phyloP scores from a whole-genome alignment of 2,797 vertebrate genomes.

The Alcedo atthis region DNA sequence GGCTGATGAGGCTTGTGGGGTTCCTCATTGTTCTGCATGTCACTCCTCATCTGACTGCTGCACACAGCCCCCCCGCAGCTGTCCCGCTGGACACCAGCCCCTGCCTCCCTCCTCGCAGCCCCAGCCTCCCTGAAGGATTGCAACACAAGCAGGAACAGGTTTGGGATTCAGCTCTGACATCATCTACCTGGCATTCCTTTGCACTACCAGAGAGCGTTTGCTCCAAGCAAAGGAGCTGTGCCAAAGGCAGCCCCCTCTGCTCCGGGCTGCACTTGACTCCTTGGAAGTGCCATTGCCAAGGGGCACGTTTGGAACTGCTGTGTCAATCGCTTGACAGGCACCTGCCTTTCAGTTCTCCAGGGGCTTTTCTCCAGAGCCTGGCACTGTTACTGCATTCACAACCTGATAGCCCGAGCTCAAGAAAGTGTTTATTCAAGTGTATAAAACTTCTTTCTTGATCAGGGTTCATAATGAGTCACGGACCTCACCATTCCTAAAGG shows the following conservation, averaged over 20 bases:
- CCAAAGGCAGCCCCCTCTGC: slow-evolving; percentile 31
- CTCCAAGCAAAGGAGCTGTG: not conserved
- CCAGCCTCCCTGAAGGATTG: not conserved
- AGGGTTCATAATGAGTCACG: not conserved
- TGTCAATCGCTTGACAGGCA: not conserved
- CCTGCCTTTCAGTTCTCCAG: not conserved
- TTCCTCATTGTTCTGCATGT: slow-evolving; percentile 58
- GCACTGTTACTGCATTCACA: not conserved
- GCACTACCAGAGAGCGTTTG: not conserved
- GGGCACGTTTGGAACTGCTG: not conserved
- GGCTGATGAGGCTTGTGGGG: slow-evolving; percentile 47
- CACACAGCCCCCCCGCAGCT: slow-evolving; percentile 29
- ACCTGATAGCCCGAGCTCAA: not conserved
- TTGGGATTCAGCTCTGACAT: slow-evolving; percentile 34
- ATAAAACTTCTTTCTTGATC: not conserved
- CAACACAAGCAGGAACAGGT: slow-evolving; percentile 29
- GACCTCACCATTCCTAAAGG: not conserved
- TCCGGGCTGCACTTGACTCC: not conserved
- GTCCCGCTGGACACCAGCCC: slow-evolving; percentile 34
- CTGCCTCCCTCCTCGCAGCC: not conserved
- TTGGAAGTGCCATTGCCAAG: not conserved
- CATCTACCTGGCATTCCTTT: slow-evolving; percentile 41
- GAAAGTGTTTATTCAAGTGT: not conserved
- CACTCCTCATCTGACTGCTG: slow-evolving; percentile 35
- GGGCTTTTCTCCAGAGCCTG: not conserved